A percentile compares a stretch with the other conserved stretches of the same genome.
Conservation (phyloP, 2,888 invertebrate species). For the Tachina grossa region DNA sequence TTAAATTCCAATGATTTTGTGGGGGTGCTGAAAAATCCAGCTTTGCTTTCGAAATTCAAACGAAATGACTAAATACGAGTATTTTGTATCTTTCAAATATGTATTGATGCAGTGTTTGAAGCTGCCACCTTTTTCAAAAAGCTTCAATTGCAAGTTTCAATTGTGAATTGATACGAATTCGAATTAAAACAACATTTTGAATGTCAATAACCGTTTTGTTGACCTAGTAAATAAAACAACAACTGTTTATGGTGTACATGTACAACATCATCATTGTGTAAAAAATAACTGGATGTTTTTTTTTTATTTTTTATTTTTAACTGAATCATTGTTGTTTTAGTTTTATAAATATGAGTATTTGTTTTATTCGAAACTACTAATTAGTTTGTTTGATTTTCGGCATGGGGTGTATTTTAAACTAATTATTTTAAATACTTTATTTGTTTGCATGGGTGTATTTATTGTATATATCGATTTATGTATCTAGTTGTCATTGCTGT, state of each 20-base stretch:
- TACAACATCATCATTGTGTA: not conserved
- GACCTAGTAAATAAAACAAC: conserved; percentile 58
- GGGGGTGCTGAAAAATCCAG: conserved; percentile 57
- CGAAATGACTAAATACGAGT: conserved; percentile 25
- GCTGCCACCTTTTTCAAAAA: not conserved
- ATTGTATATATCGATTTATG: too few relatives aligned
- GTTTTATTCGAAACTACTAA: conserved; percentile 39
- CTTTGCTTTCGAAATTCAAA: conserved; percentile 24
- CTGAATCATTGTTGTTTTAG: conserved; percentile 1
- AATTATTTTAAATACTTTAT: conserved; percentile 30
- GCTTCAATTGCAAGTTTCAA: not conserved
- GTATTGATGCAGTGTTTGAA: conserved; percentile 1
- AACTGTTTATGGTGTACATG: not conserved
- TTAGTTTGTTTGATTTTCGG: conserved; percentile 38
- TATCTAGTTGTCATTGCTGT: conserved; percentile 37
- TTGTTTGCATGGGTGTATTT: conserved; percentile 45
- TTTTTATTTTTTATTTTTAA: not conserved
- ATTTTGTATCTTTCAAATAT: not conserved
- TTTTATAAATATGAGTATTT: conserved; percentile 35
- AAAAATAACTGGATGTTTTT: not conserved
- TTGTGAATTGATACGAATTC: not conserved
- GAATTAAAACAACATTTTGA: conserved; percentile 49
- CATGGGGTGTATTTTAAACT: conserved; percentile 48
- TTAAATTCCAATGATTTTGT: conserved; percentile 38
- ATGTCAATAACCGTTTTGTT: conserved; percentile 65